Conservation (phyloP, 2,888 invertebrate species). For the Adela reaumurella region DNA sequence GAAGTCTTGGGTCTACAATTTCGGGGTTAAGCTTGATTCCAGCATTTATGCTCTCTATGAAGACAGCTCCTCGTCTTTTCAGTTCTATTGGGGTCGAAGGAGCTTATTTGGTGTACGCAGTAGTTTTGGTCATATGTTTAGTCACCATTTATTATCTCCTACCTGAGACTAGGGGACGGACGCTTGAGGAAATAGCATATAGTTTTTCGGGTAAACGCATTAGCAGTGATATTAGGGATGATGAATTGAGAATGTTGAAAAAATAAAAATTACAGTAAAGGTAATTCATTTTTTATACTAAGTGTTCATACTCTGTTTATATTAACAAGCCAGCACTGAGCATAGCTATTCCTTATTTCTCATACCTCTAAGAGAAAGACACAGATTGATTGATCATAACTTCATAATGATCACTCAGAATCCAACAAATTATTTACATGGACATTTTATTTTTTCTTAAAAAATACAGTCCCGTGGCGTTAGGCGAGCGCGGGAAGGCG, state of each 20-base stretch:
- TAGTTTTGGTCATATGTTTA: conserved; percentile 30
- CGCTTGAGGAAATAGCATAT: conserved; percentile 44
- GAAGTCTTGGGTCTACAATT: conserved; percentile 42
- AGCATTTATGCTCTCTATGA: conserved; percentile 43
- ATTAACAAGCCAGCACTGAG: too few species aligned
- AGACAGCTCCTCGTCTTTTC: conserved; percentile 43
- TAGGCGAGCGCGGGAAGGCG: too few species aligned
- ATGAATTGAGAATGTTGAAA: conserved; percentile 30
- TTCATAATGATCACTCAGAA: too few species aligned
- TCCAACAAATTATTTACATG: too few species aligned
- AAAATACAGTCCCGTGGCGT: too few species aligned
- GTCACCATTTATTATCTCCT: conserved; percentile 31
- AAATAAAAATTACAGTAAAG: neutral
- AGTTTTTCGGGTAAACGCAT: conserved; percentile 40
- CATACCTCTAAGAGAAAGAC: too few species aligned
- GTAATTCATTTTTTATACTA: too few species aligned
- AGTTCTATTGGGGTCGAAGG: conserved; percentile 43
- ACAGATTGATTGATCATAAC: too few species aligned
- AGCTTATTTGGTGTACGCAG: conserved; percentile 42
- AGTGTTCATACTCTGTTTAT: too few species aligned
- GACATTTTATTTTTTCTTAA: too few species aligned
- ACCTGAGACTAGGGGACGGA: conserved; percentile 46
- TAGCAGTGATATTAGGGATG: conserved; percentile 26
- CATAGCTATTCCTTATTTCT: too few species aligned
- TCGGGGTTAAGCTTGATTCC: conserved; percentile 45